Base-by-base conservation (phyloP, 2,797 vertebrate genomes). In the Xenops minutus region DNA sequence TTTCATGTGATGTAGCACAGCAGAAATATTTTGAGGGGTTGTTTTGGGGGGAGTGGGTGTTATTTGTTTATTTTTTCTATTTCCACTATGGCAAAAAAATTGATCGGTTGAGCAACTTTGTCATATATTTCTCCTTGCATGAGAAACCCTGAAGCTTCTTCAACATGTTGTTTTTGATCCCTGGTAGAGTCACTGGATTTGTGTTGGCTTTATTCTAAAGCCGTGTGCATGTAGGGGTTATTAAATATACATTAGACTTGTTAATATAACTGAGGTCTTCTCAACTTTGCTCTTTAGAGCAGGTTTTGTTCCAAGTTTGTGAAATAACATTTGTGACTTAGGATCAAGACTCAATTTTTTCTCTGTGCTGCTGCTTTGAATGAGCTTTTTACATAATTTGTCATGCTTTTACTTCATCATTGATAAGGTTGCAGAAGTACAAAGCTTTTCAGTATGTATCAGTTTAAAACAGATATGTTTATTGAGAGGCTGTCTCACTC, bases 121-220 rank as follows among this genome's bases (percentile, higher is more conserved):
- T 79, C 9, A 3, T 1, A 0, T 52, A 19, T 30, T 79, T 91
- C 61, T 75, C n/a, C 58, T 88, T 49, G 22, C 29, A 23, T 54
- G 39, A 71, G 59, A 85, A 92, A 46, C 30, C 22, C 29, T 72
- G 66, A 69, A 69, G 43, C 36, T 51, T 44, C 52, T 92, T 85
- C 34, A 66, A 9, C 1, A 2, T 46, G 10, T 51, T 89, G n/a
- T 8, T 78, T 94, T 80, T 75, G 39, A 34, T 74, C 46, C 46
- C 88, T 81, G 18, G 27, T 85, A 27, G 32, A 75, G 66, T 81
- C 89, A 21, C 61, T 72, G 26, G 30, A 34, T 85, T 92, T 85
- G 37, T 85, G 17, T 66, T 86, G 62, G 1, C 43, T 95, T 83
- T 88, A 29, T 93, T 91, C 64, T 83, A 61, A 77, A 93, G 55